Conservation (phyloP, 2,113 vertebrate species). For the Kryptolebias marmoratus region DNA sequence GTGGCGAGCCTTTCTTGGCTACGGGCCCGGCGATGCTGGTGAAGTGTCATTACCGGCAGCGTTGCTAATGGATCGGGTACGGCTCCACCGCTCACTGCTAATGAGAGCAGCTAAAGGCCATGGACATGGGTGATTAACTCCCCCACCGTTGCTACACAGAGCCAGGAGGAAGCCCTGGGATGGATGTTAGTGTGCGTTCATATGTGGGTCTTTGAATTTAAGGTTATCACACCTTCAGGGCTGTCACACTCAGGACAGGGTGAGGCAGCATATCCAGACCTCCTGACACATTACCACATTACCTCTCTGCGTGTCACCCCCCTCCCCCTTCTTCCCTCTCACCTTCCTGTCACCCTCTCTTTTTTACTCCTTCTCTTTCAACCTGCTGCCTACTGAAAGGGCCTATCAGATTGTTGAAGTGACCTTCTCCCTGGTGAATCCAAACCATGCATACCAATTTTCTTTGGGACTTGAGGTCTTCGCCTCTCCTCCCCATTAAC, state of each 20-base stretch:
- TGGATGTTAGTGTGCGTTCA: constrained; percentile 51
- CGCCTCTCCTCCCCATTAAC: constrained; percentile 55
- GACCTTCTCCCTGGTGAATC: constrained; percentile 73
- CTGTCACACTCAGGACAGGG: constrained; percentile 62
- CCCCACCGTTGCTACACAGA: constrained; percentile 56
- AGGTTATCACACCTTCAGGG: constrained; percentile 69
- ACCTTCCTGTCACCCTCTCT: constrained; percentile 59
- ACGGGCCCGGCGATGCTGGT: constrained; percentile 72
- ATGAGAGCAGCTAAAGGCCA: constrained; percentile 88
- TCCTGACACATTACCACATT: constrained; percentile 68
- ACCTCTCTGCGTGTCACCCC: constrained; percentile 45
- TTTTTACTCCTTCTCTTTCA: constrained; percentile 32
- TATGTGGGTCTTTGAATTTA: constrained; percentile 44
- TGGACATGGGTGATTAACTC: constrained; percentile 86
- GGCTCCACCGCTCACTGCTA: constrained; percentile 84
- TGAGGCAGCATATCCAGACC: constrained; percentile 63
- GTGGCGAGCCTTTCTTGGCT: constrained; percentile 65
- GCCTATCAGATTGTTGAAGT: constrained; percentile 73
- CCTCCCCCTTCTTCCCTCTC: constrained; percentile 42
- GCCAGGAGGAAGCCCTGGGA: constrained; percentile 66
- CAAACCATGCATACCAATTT: constrained; percentile 74
- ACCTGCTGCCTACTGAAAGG: constrained; percentile 60
- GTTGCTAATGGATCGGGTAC: constrained; percentile 85
- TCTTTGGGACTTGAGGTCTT: constrained; percentile 32
- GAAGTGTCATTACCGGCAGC: constrained; percentile 82